Base-by-base conservation (phyloP, 2,888 invertebrate species). In the Xylota segnis region DNA sequence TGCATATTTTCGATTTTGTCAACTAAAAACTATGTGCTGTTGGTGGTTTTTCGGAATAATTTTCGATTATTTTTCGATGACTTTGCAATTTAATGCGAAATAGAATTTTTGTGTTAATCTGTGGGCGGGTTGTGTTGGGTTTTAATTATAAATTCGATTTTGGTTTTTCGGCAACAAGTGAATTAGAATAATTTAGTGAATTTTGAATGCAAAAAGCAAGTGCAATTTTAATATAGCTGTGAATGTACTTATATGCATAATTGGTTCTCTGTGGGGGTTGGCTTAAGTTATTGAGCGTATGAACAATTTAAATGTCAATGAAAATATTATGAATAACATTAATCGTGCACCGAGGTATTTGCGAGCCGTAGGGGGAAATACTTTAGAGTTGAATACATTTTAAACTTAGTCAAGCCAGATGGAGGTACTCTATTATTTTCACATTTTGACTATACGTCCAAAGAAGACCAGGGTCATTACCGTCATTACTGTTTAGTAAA, bases 131-230 rank as follows among this genome's bases (percentile, higher is more conserved):
- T 23, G 18, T 43, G 59, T 78, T 76, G 43, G 72, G 61, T 78
- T 82, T 83, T 72, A 72, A 77, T 77, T 66, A 72, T 74, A 52
- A 72, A 83, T 56, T 68, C 37, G 18, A 78, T 58, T 63, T 71
- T 61, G 34, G 16, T 27, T 12, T 23, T 12, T 0, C 9, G 61
- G 72, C 83, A 78, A 83, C 83, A 83, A 83, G 83, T 83, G 83
- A 74, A 78, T 83, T 68, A 74, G 83, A 83, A 74, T 78, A 74
- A 78, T 78, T 61, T 66, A 32, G 40, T 47, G 61, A 27, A 23
- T 29, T 29, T 43, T 43, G 16, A 32, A 16, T 71, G 37, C 59
- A 37, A 50, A 27, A 23, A 37, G 14, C 14, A 40, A 12, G 14
- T 45, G 65, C n/a, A n/a, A 4, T 65, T 47, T 65, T 32, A 32